These are phyloP conservation scores for Hedychridium roseum DNA, from an alignment of 2,888 invertebrate species.

Conservation along the genomic window DNA sequence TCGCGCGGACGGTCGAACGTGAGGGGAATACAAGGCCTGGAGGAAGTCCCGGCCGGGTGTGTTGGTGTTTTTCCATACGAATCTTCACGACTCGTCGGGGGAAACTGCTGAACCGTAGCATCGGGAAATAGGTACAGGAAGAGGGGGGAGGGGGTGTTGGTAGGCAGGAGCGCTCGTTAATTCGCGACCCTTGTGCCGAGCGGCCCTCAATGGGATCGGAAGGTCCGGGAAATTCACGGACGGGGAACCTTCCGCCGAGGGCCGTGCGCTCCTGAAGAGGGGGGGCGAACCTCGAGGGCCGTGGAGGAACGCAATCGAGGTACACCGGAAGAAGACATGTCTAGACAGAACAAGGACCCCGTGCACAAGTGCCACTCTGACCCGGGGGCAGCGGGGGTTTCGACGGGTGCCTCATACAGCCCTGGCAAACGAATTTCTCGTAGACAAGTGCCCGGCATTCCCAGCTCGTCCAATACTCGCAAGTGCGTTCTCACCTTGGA, in stretches of 20 bases:
- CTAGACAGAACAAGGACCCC: slow-evolving; percentile 67
- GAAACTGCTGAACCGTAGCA: too few species aligned
- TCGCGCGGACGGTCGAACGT: too few species aligned
- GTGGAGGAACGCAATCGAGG: slow-evolving; percentile 6
- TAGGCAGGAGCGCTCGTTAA: background rate
- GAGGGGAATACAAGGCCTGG: too few species aligned
- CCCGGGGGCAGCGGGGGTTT: slow-evolving; percentile 65
- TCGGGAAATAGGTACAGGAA: too few species aligned
- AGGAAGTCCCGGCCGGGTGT: too few species aligned
- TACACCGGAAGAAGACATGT: slow-evolving; percentile 50
- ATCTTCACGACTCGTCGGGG: too few species aligned
- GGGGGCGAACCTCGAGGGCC: slow-evolving; percentile 8
- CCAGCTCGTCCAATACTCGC: slow-evolving; percentile 68
- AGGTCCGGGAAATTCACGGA: background rate
- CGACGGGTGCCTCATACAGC: slow-evolving; percentile 46
- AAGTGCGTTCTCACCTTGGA: slow-evolving; percentile 86
- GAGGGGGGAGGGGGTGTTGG: background rate
- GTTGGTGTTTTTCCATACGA: too few species aligned
- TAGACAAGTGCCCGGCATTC: slow-evolving; percentile 50
- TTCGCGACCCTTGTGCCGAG: background rate
- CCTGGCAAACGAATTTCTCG: slow-evolving; percentile 46
- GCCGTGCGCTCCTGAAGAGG: too few species aligned
- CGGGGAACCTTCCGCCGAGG: too few species aligned
- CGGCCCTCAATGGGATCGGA: too few species aligned
- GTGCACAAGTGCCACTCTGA: slow-evolving; percentile 76